Conservation (phyloP, 2,113 vertebrate genomes). For the Ceuthmochares aereus region DNA sequence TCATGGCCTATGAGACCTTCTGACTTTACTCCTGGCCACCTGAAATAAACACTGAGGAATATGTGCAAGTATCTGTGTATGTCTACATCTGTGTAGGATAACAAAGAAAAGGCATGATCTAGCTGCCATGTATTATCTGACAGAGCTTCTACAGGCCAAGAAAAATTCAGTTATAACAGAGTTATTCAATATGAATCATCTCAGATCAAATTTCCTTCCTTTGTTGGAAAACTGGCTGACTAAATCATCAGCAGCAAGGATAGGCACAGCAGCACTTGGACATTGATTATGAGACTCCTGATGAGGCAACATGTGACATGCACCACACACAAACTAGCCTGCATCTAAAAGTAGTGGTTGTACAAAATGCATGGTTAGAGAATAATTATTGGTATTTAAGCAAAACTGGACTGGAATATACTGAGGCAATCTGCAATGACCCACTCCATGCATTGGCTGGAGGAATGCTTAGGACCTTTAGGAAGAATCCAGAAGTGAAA, state of each 20-base stretch:
- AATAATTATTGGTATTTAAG: neutral
- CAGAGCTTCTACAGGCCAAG: neutral
- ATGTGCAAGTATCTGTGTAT: neutral
- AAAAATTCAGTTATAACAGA: constrained; percentile 6
- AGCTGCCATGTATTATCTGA: neutral
- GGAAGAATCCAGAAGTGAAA: neutral
- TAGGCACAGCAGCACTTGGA: neutral
- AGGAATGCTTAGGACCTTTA: neutral
- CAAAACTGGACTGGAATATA: neutral
- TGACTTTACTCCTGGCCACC: neutral
- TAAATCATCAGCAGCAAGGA: neutral
- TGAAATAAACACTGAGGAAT: neutral
- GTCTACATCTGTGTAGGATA: neutral
- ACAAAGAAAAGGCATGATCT: neutral
- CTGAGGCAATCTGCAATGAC: neutral
- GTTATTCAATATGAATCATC: neutral
- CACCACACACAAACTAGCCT: neutral
- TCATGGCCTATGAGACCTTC: neutral
- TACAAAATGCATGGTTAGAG: neutral
- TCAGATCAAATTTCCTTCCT: neutral
- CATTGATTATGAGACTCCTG: neutral
- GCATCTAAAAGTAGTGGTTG: neutral
- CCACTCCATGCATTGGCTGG: neutral
- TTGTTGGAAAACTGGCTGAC: neutral
- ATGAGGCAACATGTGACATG: fast-evolving